phyloP scores from a whole-genome alignment of 2,888 invertebrate species.

The Charanyca ferruginea region DNA sequence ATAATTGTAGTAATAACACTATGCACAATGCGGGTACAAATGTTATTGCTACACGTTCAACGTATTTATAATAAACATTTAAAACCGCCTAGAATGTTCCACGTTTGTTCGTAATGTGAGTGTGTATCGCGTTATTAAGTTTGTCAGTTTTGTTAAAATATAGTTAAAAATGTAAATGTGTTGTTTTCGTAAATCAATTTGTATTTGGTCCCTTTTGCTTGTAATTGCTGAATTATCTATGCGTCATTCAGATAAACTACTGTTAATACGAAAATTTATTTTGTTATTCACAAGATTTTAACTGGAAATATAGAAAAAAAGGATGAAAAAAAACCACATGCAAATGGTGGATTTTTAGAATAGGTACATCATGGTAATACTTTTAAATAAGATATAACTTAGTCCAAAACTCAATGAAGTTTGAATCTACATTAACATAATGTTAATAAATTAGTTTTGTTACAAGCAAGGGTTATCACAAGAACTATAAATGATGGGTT shows the following conservation, averaged over 20 bases:
- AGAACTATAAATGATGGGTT: slow-evolving; percentile 78
- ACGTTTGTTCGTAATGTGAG: slow-evolving; percentile 75
- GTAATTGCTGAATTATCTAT: slow-evolving; percentile 84
- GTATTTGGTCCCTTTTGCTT: slow-evolving; percentile 91
- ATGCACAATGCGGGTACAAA: slow-evolving; percentile 65
- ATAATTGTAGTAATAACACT: slow-evolving; percentile 77
- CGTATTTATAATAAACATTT: slow-evolving; percentile 76
- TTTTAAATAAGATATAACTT: slow-evolving; percentile 55
- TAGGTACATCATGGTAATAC: slow-evolving; percentile 55
- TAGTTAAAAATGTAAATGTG: slow-evolving; percentile 74
- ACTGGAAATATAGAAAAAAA: slow-evolving; percentile 72
- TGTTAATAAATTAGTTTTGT: slow-evolving; percentile 89
- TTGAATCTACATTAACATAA: slow-evolving; percentile 74
- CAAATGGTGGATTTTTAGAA: slow-evolving; percentile 70
- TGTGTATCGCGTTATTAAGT: slow-evolving; percentile 79
- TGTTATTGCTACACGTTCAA: slow-evolving; percentile 75
- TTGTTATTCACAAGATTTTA: slow-evolving; percentile 81
- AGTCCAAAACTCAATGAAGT: slow-evolving; percentile 63
- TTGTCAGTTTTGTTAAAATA: slow-evolving; percentile 86
- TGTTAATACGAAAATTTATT: slow-evolving; percentile 79
- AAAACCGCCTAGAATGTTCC: slow-evolving; percentile 84
- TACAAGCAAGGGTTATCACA: slow-evolving; percentile 91
- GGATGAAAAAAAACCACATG: slow-evolving; percentile 76
- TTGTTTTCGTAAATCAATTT: slow-evolving; percentile 80
- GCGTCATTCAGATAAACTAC: slow-evolving; percentile 77